Percentiles rank a stretch among this genome's conserved stretches.
Conservation (phyloP, 2,113 vertebrate species). For the Otis tarda region DNA sequence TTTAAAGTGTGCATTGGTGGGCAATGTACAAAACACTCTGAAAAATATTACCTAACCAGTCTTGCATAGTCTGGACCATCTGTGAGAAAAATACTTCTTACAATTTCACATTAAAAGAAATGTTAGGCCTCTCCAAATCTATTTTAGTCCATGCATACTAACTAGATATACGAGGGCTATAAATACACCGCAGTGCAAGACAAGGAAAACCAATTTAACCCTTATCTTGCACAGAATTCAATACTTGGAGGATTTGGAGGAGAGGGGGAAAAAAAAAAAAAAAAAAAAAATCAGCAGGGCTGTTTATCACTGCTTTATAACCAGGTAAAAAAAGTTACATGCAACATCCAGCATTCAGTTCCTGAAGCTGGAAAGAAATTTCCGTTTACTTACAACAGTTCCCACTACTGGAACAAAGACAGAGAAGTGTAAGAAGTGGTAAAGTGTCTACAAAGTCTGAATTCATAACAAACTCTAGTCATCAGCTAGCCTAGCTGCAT, state of each 20-base stretch:
- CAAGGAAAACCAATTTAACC: not conserved
- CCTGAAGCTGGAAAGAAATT: not conserved
- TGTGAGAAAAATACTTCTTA: not conserved
- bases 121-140: not conserved
- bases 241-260: not conserved
- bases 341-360: not conserved
- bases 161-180: not conserved
- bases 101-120: not conserved
- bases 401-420: not conserved
- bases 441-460: not conserved
- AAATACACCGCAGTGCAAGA: not conserved
- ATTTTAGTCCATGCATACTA: not conserved
- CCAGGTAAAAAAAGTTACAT: not conserved
- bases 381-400: not conserved
- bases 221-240: not conserved
- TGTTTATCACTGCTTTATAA: not conserved
- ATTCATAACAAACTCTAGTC: rapidly evolving
- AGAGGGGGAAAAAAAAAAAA: not conserved
- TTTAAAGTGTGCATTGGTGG: not conserved
- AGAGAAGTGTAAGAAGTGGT: not conserved
- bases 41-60: not conserved
- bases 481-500: not conserved
- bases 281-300: not conserved
- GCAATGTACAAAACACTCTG: not conserved
- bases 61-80: not conserved